A percentile compares a stretch with the other conserved stretches of the same genome.
phyloP scores from a whole-genome alignment of 1,140 invertebrate species.

The Calephelis virginiensis region DNA sequence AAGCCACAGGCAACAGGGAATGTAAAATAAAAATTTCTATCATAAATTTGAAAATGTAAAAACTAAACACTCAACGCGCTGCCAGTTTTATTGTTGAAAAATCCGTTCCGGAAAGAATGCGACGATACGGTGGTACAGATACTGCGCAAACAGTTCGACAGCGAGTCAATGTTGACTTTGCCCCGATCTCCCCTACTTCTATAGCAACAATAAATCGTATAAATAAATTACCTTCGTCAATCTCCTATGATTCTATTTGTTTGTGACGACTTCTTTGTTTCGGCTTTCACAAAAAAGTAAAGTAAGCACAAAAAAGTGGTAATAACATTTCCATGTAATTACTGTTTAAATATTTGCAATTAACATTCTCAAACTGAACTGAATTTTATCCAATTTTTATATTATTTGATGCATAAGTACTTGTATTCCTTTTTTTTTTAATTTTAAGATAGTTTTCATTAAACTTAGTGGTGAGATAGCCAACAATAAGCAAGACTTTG shows the following conservation, averaged over 20 bases:
- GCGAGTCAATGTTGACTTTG: slow-evolving; percentile 67
- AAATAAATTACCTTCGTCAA: slow-evolving; percentile 74
- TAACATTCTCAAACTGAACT: too few relatives aligned
- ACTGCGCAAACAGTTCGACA: slow-evolving; percentile 69
- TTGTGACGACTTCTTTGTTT: slow-evolving; percentile 21
- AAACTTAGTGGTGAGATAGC: too few relatives aligned
- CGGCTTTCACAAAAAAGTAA: not conserved
- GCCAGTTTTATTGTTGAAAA: slow-evolving; percentile 36
- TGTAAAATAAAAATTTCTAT: too few relatives aligned
- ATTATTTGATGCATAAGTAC: too few relatives aligned
- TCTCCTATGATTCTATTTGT: slow-evolving; percentile 59
- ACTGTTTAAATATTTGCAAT: too few relatives aligned
- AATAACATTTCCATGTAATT: too few relatives aligned
- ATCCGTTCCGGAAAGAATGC: slow-evolving; percentile 43
- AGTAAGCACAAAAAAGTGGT: too few relatives aligned
- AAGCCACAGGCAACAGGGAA: too few relatives aligned
- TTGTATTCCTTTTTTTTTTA: too few relatives aligned
- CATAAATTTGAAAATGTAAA: not conserved
- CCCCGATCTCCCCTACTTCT: slow-evolving; percentile 45
- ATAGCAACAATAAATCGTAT: slow-evolving; percentile 59
- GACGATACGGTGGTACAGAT: slow-evolving; percentile 34
- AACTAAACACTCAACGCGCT: slow-evolving; percentile 10
- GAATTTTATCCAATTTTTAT: too few relatives aligned
- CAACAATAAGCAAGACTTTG: too few relatives aligned
- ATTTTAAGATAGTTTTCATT: too few relatives aligned